Conservation (phyloP, 1,140 invertebrate species). For the Dendroctonus ponderosae region DNA sequence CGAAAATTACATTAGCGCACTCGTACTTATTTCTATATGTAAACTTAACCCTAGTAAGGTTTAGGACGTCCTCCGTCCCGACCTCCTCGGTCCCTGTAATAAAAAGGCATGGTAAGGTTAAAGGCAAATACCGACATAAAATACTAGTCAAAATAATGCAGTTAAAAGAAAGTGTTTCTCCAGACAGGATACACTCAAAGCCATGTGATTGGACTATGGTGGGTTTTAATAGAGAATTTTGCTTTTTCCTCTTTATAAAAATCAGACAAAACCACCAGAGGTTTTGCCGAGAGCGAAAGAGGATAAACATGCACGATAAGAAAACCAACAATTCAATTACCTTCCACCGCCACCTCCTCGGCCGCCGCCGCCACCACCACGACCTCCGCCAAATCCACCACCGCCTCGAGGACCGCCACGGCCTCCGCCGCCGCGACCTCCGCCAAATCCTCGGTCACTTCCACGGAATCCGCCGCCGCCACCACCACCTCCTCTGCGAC, state of each 20-base stretch:
- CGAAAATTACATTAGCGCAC: too few species aligned
- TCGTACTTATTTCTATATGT: too few species aligned
- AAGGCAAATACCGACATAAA: constrained; percentile 2
- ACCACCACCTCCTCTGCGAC: constrained; percentile 49
- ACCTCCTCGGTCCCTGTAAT: constrained; percentile 26
- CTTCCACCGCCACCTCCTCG: constrained; percentile 33
- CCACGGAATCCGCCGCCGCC: constrained; percentile 46
- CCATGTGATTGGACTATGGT: constrained; percentile 27
- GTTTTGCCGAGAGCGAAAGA: constrained; percentile 31
- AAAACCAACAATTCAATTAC: constrained; percentile 24
- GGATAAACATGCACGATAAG: constrained; percentile 3
- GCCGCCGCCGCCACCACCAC: constrained; percentile 43
- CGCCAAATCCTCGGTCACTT: constrained; percentile 45
- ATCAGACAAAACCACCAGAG: constrained; percentile 29
- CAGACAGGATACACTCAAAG: constrained; percentile 47
- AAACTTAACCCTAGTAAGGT: constrained; percentile 36
- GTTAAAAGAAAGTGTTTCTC: constrained; percentile 37
- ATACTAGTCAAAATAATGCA: not conserved
- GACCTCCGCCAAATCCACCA: constrained; percentile 44
- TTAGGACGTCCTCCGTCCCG: constrained; percentile 36
- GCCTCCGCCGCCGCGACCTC: constrained; percentile 47
- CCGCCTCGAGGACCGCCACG: constrained; percentile 48
- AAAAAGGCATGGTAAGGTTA: constrained; percentile 4
- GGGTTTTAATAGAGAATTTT: constrained; percentile 42
- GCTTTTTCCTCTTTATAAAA: constrained; percentile 39